phyloP scores from a whole-genome alignment of 2,888 invertebrate genomes.

The Parnassius apollo region DNA sequence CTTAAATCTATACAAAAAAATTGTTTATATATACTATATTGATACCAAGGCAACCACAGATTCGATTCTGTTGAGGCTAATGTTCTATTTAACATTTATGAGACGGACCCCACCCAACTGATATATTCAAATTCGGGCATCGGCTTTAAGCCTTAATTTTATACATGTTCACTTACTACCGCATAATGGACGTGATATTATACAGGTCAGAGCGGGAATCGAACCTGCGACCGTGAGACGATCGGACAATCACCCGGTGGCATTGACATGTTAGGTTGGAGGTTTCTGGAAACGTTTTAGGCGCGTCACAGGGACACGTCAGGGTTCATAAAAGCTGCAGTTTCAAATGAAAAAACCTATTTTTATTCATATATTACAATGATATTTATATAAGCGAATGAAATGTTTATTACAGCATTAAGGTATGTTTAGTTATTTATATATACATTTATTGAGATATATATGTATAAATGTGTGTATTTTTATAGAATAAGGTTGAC shows the following conservation, averaged over 20 bases:
- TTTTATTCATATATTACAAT: not conserved
- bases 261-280: slow-evolving; percentile 27
- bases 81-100: slow-evolving; percentile 13
- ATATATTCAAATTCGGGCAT: slow-evolving; percentile 27
- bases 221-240: slow-evolving; percentile 32
- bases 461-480: no score
- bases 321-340: not conserved
- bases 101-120: slow-evolving; percentile 8
- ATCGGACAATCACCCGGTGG: slow-evolving; percentile 34
- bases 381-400: not conserved
- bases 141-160: slow-evolving; percentile 11
- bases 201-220: slow-evolving; percentile 35
- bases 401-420: no score
- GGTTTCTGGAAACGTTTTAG: slow-evolving; percentile 11
- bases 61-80: not conserved
- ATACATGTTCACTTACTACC: slow-evolving; percentile 16
- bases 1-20: no score
- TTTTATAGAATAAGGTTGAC: no score
- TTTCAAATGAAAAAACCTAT: not conserved
- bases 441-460: no score
- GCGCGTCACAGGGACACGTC: not conserved
- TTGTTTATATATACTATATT: no score
- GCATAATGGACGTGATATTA: slow-evolving; percentile 36
- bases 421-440: no score
- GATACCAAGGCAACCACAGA: slow-evolving; percentile 9